Evolutionary conservation across 2,888 invertebrate genomes (phyloP), one percentile per base, ranked within the genome.

Genomic region (Calameuta pallipes): DNA sequence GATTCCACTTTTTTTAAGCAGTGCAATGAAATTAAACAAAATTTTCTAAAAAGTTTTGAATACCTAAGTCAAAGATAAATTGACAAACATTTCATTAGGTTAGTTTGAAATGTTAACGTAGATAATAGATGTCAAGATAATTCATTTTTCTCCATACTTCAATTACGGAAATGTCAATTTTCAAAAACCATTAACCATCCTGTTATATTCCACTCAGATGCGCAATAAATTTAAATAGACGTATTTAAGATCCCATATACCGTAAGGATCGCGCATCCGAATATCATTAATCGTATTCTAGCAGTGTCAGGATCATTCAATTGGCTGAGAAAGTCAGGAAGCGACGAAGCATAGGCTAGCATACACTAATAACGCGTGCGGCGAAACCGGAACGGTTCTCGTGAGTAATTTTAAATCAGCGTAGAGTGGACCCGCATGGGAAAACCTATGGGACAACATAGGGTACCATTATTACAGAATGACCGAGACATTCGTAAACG

Each of bases 391-490:
- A 71, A 71, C 71, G 31, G 31, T 34, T 34, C 35, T 56, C 76
- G 73, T 76, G 73, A 76, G 74, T 79, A 82, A 77, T 79, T 82
- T 82, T 81, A 77, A 82, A 84, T 82, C 80, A 78, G 74, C 76
- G 75, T 76, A 83, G 78, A 83, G 80, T 82, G 76, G 76, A 75
- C 82, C 82, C 84, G 83, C 83, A 83, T 83, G 83, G 77, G 83
- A 82, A 81, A 80, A 79, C 74, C 75, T 74, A 80, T 75, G 78
- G 82, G 78, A 56, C 76, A 73, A 68, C 76, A 78, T 56, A 76
- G 74, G 74, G 68, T 56, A 78, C 78, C 73, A 84, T 81, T 81
- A 80, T 83, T 80, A 82, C 75, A 75, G 81, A 83, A 83, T 82
- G 76, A 80, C 79, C 73, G 78, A 34, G 71, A 31, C 71, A 71